Conservation (phyloP, 2,113 vertebrate species). For the Callorhinus ursinus region DNA sequence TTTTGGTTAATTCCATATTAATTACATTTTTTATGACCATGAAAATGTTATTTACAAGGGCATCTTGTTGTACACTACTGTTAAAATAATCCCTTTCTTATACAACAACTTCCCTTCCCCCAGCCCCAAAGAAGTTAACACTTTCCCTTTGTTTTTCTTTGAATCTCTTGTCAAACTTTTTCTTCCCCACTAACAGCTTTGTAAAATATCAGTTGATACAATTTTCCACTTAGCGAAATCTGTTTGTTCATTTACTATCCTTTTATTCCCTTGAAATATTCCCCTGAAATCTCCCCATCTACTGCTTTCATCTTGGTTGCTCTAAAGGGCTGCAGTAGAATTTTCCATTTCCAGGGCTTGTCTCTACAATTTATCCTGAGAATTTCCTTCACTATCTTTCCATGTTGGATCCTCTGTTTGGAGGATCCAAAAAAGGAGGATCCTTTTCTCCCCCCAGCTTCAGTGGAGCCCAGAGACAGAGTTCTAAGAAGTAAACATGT, state of each 20-base stretch:
- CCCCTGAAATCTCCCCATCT: neutral
- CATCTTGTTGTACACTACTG: neutral
- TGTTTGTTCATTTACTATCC: neutral
- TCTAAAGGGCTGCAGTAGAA: neutral
- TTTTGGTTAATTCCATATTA: neutral
- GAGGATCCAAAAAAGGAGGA: no score
- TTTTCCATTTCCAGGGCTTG: neutral
- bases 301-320: neutral
- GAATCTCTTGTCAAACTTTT: neutral
- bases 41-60: neutral
- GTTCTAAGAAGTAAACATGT: neutral
- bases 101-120: fast-evolving
- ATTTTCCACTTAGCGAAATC: neutral
- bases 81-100: neutral
- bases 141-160: neutral
- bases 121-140: neutral
- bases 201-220: neutral
- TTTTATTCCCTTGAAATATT: neutral
- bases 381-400: neutral
- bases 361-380: neutral
- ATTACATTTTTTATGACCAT: neutral
- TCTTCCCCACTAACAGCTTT: neutral
- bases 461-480: neutral
- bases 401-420: no score
- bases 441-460: neutral